Evolutionary conservation across 1,140 invertebrate species (phyloP).

Genomic region (Drosophila novamexicana): DNA sequence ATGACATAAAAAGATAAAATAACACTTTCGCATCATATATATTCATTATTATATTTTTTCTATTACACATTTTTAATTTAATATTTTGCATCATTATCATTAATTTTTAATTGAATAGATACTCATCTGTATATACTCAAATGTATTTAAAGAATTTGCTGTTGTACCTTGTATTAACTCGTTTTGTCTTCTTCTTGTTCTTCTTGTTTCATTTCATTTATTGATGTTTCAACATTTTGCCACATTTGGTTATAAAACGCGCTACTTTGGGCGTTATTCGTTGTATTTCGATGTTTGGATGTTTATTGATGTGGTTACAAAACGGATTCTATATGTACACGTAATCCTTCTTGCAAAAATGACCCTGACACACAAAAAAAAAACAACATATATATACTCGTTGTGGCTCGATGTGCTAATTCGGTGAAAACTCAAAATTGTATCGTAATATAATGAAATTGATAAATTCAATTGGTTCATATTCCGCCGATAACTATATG

Average conservation of each 20-base stretch:
- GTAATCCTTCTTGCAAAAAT: conserved; percentile 36
- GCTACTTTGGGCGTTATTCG: conserved; percentile 41
- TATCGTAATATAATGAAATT: conserved; percentile 3
- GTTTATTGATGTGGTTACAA: conserved; percentile 77
- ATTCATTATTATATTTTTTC: too few relatives aligned
- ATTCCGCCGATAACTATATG: background rate
- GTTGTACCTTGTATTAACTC: conserved; percentile 65
- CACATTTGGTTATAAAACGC: conserved; percentile 32
- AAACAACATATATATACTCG: conserved; percentile 27
- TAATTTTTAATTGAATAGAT: background rate
- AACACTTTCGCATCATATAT: too few relatives aligned
- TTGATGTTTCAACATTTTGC: conserved; percentile 48
- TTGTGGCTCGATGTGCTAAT: conserved; percentile 22
- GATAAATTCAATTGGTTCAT: background rate
- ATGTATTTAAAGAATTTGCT: conserved; percentile 30
- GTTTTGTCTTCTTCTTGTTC: conserved; percentile 68
- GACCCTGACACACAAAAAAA: conserved; percentile 19
- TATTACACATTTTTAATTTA: background rate
- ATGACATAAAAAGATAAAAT: too few relatives aligned
- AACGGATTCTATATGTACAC: conserved; percentile 53
- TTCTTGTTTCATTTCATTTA: conserved; percentile 75
- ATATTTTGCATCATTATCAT: background rate
- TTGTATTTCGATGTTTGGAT: conserved; percentile 80
- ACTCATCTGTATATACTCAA: background rate
- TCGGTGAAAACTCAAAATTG: conserved; percentile 19